phyloP scores from a whole-genome alignment of 2,888 invertebrate species.

The Pantelozetes paolii region DNA sequence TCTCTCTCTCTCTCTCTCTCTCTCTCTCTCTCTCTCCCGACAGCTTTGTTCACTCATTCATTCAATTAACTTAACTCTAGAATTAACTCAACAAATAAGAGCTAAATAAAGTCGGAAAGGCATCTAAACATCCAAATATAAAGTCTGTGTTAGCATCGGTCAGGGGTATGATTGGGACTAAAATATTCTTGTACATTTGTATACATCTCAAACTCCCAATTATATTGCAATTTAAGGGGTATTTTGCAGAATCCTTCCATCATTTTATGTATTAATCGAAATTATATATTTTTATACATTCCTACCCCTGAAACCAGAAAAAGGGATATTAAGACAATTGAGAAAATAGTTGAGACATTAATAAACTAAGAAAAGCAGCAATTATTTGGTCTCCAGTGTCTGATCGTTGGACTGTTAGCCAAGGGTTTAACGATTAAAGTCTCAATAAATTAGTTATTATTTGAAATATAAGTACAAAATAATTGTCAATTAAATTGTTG shows the following conservation, averaged over 20 bases:
- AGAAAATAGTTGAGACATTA: constrained; percentile 8
- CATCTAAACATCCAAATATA: not conserved
- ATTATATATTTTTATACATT: too few species aligned
- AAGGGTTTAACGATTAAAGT: not conserved
- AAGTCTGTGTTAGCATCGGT: too few species aligned
- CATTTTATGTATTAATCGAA: too few species aligned
- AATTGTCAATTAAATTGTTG: not conserved
- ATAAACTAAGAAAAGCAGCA: not conserved
- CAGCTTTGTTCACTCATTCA: constrained; percentile 1
- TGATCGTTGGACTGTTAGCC: not conserved
- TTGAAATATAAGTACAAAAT: not conserved
- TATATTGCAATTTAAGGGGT: too few species aligned
- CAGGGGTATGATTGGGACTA: too few species aligned
- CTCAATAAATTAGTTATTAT: constrained; percentile 15
- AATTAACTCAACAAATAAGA: constrained; percentile 20
- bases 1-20: too few species aligned
- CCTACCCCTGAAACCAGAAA: not conserved
- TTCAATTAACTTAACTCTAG: constrained; percentile 19
- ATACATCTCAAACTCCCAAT: too few species aligned
- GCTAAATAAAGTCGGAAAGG: not conserved
- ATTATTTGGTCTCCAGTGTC: constrained; percentile 9
- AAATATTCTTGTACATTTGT: too few species aligned
- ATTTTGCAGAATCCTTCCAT: too few species aligned
- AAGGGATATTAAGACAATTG: not conserved
- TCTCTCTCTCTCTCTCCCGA: too few species aligned